Conservation (phyloP, 2,113 vertebrate genomes). For the Spea bombifrons region DNA sequence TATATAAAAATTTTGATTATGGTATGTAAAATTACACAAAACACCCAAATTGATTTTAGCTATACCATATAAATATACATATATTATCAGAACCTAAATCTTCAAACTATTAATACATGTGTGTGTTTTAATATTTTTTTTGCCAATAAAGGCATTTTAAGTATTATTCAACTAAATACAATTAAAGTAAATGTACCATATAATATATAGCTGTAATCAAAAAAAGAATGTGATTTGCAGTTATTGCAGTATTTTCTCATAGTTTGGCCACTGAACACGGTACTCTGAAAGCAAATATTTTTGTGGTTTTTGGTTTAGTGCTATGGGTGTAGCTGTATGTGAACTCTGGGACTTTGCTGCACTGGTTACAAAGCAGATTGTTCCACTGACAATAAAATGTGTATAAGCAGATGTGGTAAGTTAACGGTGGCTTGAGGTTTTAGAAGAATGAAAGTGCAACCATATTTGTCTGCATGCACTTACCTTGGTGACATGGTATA, state of each 20-base stretch:
- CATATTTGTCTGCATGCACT: background rate
- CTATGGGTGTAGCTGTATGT: slow-evolving; percentile 42
- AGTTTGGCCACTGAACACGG: slow-evolving; percentile 29
- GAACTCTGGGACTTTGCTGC: slow-evolving; percentile 44
- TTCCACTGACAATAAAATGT: slow-evolving; percentile 59
- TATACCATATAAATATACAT: too few species aligned
- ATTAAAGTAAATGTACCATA: too few species aligned
- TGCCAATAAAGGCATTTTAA: too few species aligned
- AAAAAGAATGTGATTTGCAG: slow-evolving; percentile 49
- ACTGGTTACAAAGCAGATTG: slow-evolving; percentile 52
- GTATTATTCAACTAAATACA: too few species aligned
- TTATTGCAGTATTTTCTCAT: background rate
- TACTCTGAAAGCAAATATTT: slow-evolving; percentile 29
- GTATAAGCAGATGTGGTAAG: slow-evolving; percentile 55
- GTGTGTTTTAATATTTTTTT: too few species aligned
- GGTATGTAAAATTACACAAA: too few species aligned
- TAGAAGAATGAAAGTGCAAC: slow-evolving; percentile 18
- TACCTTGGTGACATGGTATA: background rate
- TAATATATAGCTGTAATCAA: too few species aligned
- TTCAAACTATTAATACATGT: too few species aligned
- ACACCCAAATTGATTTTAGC: too few species aligned
- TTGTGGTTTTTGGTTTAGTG: slow-evolving; percentile 45
- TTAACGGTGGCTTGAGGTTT: slow-evolving; percentile 52
- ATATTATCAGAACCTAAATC: too few species aligned
- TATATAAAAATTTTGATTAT: too few species aligned